Percentiles rank a stretch among this genome's conserved stretches.
phyloP scores from a whole-genome alignment of 2,888 invertebrate species.

The Drosophila sordidapex region DNA sequence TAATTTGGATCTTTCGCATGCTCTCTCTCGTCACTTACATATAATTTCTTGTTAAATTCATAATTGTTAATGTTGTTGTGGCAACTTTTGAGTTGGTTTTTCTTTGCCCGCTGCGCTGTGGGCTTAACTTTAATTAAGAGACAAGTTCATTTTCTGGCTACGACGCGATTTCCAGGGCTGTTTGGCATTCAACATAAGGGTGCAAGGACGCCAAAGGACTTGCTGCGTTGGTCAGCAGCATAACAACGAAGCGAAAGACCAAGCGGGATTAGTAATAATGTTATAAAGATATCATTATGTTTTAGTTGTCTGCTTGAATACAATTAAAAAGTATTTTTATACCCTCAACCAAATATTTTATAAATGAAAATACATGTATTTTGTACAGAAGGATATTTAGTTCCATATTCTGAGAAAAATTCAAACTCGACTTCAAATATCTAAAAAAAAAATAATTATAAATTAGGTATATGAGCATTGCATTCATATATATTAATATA shows the following conservation, averaged over 20 bases:
- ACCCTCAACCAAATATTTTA: background rate
- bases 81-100: conserved; percentile 54
- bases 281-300: background rate
- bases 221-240: conserved; percentile 17
- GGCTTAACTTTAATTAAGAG: conserved; percentile 84
- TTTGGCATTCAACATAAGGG: background rate
- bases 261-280: background rate
- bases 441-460: too few species aligned
- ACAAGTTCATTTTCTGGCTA: conserved; percentile 60
- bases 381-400: background rate
- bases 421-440: fast-evolving
- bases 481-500: too few species aligned
- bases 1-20: conserved; percentile 69
- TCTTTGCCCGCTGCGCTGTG: conserved; percentile 35
- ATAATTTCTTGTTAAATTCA: conserved; percentile 84
- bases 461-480: too few species aligned
- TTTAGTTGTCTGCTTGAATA: background rate
- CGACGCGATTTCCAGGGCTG: conserved; percentile 26
- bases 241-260: background rate
- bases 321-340: background rate
- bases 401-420: background rate
- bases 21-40: conserved; percentile 32
- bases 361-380: background rate
- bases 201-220: conserved; percentile 1
- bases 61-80: conserved; percentile 78